phyloP scores from a whole-genome alignment of 1,140 invertebrate genomes.

The Eciton burchellii region DNA sequence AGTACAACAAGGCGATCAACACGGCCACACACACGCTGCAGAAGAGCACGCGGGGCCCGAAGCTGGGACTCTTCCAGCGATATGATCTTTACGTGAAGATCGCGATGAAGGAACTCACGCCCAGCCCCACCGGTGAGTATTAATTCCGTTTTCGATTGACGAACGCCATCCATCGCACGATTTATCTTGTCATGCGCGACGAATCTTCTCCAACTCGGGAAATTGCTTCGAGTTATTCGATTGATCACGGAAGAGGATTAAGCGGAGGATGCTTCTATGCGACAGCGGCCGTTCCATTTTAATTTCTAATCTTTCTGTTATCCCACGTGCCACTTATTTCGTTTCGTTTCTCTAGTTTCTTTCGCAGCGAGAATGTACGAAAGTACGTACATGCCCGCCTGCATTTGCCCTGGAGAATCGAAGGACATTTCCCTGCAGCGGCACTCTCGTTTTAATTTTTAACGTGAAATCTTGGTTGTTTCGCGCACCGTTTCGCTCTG shows the following conservation, averaged over 20 bases:
- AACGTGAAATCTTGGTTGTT: background rate
- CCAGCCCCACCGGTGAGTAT: slow-evolving; percentile 91
- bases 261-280: background rate
- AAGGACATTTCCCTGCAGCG: background rate
- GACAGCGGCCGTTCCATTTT: slow-evolving; percentile 1
- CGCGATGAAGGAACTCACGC: slow-evolving; percentile 90
- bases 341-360: too few species aligned
- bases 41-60: slow-evolving; percentile 85
- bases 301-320: too few species aligned
- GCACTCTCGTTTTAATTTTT: slow-evolving; percentile 8
- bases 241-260: background rate
- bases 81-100: slow-evolving; percentile 90
- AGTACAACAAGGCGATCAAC: slow-evolving; percentile 90
- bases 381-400: too few species aligned
- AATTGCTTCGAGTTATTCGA: background rate
- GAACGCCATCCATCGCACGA: background rate
- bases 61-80: slow-evolving; percentile 89
- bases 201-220: background rate
- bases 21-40: slow-evolving; percentile 89
- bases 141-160: slow-evolving; percentile 3
- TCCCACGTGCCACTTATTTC: too few species aligned
- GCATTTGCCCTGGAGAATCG: too few species aligned
- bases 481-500: too few species aligned
- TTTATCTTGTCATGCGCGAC: background rate
- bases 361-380: too few species aligned